Evolutionary conservation across 2,888 invertebrate species (phyloP).

Genomic region (Cloeon dipterum): DNA sequence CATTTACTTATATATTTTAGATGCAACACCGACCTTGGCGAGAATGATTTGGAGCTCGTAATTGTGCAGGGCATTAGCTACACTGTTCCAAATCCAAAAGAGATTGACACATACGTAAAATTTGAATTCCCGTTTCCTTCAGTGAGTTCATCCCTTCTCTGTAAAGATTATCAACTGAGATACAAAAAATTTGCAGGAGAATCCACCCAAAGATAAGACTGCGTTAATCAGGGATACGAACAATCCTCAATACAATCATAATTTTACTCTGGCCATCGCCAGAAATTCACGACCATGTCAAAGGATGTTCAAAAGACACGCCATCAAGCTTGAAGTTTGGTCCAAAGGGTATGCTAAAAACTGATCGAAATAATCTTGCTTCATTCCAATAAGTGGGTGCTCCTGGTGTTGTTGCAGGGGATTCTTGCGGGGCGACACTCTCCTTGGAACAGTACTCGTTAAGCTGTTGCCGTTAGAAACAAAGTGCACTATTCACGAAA

Average conservation of each 20-base stretch:
- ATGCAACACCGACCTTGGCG: constrained; percentile 76
- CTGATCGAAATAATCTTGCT: no score
- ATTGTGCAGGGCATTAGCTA: constrained; percentile 74
- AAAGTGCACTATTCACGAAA: constrained; percentile 71
- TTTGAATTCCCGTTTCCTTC: constrained; percentile 80
- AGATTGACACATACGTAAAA: constrained; percentile 80
- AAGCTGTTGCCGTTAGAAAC: constrained; percentile 80
- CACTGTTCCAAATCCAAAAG: constrained; percentile 58
- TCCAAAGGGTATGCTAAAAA: constrained; percentile 67
- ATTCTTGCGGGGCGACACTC: constrained; percentile 70
- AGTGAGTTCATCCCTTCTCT: constrained; percentile 23
- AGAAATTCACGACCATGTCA: constrained; percentile 58
- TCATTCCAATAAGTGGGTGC: neutral
- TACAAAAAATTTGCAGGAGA: constrained; percentile 41
- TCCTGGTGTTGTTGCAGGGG: constrained; percentile 48
- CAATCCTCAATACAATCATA: constrained; percentile 70
- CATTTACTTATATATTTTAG: constrained; percentile 15
- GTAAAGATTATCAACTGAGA: neutral
- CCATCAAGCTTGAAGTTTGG: constrained; percentile 76
- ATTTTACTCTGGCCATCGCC: constrained; percentile 55
- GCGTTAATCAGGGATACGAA: constrained; percentile 57
- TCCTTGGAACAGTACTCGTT: constrained; percentile 59
- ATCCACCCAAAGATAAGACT: constrained; percentile 51
- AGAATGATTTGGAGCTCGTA: constrained; percentile 70
- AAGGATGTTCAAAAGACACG: constrained; percentile 69